Base-by-base conservation (phyloP, 1,140 invertebrate species). In the Pseudomyrmex flavicornis region DNA sequence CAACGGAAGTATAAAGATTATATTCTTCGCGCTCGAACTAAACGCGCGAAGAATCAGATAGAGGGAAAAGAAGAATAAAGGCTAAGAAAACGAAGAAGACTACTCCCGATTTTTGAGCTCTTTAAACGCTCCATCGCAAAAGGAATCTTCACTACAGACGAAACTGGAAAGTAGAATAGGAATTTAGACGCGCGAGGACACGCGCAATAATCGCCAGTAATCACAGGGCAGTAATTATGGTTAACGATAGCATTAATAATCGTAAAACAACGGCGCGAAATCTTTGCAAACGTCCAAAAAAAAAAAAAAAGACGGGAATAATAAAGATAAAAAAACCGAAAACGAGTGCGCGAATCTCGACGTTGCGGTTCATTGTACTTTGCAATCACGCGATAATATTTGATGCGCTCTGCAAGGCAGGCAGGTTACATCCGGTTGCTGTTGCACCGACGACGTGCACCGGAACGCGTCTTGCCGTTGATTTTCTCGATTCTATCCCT, bases 201-300 rank as follows among this genome's bases (percentile, higher is more conserved):
- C 83, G 90, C 85, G 85, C 89, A 87, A 90, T 89, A 85, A 88
- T 88, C 20, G 63, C 70, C 86, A 88, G 75, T 82, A 85, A 88
- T 77, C 84, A 83, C 35, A 35, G 35, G 35, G 5, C 86, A 88
- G 75, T 80, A 85, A 88, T 77, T 77, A 77, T 74, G 76, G 61
- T 85, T 89, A 89, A 88, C 84, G 84, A 74, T 85, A 85, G 70
- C 76, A 83, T 85, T 85, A 88, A 74, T 88, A 82, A 85, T 88
- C 69, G 73, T 79, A 83, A 82, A 22, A 79, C 26, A 54, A 52
- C 58, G 69, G 46, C 26, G 65, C 56, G 63, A 58, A 58, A 72
- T 56, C 35, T 73, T 22, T 75, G 13, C 69, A 50, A 44, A 79
- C 35, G 52, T 69, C 35, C 44, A 12, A 35, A 56, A 2, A 4